phyloP scores from a whole-genome alignment of 2,797 vertebrate species.

The Molossus alvarezi region DNA sequence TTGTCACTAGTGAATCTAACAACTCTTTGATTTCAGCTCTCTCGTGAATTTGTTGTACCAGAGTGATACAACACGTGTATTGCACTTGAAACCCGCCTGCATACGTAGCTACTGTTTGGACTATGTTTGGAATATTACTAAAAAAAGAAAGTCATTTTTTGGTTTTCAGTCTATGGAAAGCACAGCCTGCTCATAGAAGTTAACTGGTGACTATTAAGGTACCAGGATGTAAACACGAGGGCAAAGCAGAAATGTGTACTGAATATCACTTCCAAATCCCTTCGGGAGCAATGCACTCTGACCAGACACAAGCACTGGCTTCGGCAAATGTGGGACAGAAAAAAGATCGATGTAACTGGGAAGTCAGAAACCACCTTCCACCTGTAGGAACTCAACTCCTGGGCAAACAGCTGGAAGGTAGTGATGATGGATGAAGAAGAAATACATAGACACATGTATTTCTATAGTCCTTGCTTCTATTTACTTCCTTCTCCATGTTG shows the following conservation, averaged over 20 bases:
- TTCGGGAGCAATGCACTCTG: neutral
- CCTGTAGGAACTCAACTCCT: neutral
- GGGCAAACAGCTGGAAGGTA: neutral
- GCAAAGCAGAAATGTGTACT: neutral
- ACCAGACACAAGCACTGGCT: neutral
- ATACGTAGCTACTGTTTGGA: neutral
- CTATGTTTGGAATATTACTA: neutral
- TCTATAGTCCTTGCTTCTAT: neutral
- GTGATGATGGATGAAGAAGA: neutral
- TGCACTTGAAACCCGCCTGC: neutral
- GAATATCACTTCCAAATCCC: neutral
- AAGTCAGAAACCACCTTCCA: constrained; percentile 35
- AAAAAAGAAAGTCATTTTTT: neutral
- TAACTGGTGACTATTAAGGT: neutral
- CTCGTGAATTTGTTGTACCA: neutral
- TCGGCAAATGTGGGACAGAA: constrained; percentile 8
- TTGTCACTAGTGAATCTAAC: neutral
- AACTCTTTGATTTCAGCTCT: constrained; percentile 38
- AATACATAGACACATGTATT: neutral
- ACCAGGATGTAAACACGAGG: neutral
- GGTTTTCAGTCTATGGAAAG: neutral
- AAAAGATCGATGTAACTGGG: neutral
- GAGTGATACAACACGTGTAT: neutral
- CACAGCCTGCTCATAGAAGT: neutral
- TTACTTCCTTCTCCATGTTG: neutral